Evolutionary conservation across 1,140 invertebrate genomes (phyloP).

Genomic region (Drosophila tani): DNA sequence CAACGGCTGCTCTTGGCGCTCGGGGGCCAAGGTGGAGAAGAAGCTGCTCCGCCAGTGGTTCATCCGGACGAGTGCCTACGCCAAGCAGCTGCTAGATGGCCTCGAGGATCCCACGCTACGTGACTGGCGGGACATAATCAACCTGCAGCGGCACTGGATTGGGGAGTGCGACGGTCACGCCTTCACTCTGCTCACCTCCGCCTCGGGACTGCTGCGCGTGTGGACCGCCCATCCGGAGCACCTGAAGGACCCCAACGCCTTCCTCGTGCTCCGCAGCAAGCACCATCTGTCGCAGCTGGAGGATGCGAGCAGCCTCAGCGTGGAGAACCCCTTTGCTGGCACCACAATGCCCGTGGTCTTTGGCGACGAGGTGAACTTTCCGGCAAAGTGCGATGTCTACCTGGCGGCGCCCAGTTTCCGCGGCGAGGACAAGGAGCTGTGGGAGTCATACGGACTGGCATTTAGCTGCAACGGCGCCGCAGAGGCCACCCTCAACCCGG

Average conservation of each 20-base stretch:
- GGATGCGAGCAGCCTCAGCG: constrained; percentile 85
- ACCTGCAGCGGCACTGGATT: constrained; percentile 98
- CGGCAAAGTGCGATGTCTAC: constrained; percentile 88
- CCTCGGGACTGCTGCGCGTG: constrained; percentile 86
- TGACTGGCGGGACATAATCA: constrained; percentile 94
- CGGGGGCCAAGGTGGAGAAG: constrained; percentile 97
- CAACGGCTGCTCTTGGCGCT: constrained; percentile 97
- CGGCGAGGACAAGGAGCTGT: constrained; percentile 86
- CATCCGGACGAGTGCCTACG: constrained; percentile 95
- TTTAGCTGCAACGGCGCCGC: constrained; percentile 21
- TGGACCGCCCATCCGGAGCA: constrained; percentile 93
- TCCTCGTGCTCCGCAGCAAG: constrained; percentile 87
- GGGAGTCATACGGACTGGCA: constrained; percentile 79
- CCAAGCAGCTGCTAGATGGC: constrained; percentile 92
- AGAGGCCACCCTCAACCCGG: constrained; percentile 55
- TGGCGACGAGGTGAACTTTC: constrained; percentile 87
- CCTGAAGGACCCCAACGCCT: constrained; percentile 88
- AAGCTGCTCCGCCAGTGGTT: constrained; percentile 97
- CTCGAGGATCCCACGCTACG: constrained; percentile 89
- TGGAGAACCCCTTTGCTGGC: constrained; percentile 91
- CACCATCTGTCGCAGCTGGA: constrained; percentile 86
- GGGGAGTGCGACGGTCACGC: constrained; percentile 95
- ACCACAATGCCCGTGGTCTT: constrained; percentile 88
- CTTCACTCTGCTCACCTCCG: constrained; percentile 87
- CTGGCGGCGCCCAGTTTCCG: constrained; percentile 88